These are phyloP conservation scores for Dromiciops gliroides DNA, from an alignment of 2,113 vertebrate genomes.

Conservation along the genomic window DNA sequence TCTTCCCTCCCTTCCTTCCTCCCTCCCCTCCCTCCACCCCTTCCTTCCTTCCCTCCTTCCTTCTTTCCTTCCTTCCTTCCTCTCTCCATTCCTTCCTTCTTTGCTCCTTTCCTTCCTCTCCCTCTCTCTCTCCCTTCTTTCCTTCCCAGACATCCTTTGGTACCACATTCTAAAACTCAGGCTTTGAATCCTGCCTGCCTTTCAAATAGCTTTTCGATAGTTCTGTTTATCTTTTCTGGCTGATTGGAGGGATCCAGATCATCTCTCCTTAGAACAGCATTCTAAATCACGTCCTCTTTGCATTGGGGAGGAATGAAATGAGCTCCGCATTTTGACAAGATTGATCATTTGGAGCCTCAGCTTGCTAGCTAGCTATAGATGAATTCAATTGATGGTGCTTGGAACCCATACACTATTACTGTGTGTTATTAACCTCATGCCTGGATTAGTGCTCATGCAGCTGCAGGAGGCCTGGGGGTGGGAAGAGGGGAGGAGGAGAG, in stretches of 20 bases:
- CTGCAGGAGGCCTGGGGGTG: background rate
- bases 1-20: too few relatives aligned
- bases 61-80: too few relatives aligned
- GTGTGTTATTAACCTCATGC: slow-evolving; percentile 45
- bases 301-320: slow-evolving; percentile 27
- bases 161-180: background rate
- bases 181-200: background rate
- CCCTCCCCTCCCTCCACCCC: too few relatives aligned
- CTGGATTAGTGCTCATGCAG: background rate
- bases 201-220: background rate
- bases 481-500: background rate
- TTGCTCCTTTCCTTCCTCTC: too few relatives aligned
- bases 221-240: background rate
- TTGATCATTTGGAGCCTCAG: slow-evolving; percentile 36
- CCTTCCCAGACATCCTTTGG: background rate
- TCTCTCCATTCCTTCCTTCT: too few relatives aligned
- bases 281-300: background rate
- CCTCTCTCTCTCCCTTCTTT: background rate
- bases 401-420: background rate
- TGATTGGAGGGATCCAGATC: background rate
- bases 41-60: too few relatives aligned
- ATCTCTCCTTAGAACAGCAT: background rate
- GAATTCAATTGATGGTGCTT: slow-evolving; percentile 21
- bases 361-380: background rate
- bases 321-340: slow-evolving; percentile 57